A percentile compares a stretch with the other conserved stretches of the same genome.
phyloP scores from a whole-genome alignment of 2,113 vertebrate genomes.

The Muscicapa adusta region DNA sequence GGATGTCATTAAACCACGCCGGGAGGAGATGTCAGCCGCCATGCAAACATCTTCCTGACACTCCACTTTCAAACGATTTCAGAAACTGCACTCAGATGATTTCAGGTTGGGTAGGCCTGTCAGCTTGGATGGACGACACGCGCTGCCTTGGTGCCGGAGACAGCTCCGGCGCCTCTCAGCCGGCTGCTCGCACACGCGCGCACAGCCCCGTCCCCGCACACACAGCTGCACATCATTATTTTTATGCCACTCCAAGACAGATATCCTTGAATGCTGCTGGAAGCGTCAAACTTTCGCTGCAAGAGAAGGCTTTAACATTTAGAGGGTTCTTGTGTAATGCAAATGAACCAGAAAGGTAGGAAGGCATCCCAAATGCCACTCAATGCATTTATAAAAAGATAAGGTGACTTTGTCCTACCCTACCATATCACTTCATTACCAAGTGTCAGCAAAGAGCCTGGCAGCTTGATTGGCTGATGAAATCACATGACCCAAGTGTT shows the following conservation, averaged over 20 bases:
- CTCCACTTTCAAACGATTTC: conserved; percentile 72
- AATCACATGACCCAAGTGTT: conserved; percentile 58
- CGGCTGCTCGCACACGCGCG: neutral
- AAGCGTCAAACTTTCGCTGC: conserved; percentile 17
- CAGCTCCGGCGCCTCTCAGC: conserved; percentile 21
- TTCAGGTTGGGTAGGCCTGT: conserved; percentile 73
- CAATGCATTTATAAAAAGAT: conserved; percentile 61
- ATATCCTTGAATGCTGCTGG: neutral
- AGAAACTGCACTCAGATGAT: conserved; percentile 70
- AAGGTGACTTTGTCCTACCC: conserved; percentile 41
- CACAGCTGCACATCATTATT: conserved; percentile 55
- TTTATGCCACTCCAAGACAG: conserved; percentile 22
- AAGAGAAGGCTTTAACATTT: conserved; percentile 54
- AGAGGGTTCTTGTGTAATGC: conserved; percentile 43
- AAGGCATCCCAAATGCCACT: conserved; percentile 49
- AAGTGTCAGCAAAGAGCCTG: conserved; percentile 24
- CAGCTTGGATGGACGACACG: conserved; percentile 56
- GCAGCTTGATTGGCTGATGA: conserved; percentile 41
- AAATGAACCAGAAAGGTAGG: conserved; percentile 34
- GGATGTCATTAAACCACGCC: conserved; percentile 69
- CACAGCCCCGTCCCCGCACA: neutral
- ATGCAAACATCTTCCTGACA: conserved; percentile 71
- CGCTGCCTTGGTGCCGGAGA: conserved; percentile 12
- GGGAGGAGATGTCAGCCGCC: conserved; percentile 70
- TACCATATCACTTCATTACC: conserved; percentile 53